These are phyloP conservation scores for Mixornis gularis DNA, from an alignment of 2,113 vertebrate species.

Conservation along the genomic window DNA sequence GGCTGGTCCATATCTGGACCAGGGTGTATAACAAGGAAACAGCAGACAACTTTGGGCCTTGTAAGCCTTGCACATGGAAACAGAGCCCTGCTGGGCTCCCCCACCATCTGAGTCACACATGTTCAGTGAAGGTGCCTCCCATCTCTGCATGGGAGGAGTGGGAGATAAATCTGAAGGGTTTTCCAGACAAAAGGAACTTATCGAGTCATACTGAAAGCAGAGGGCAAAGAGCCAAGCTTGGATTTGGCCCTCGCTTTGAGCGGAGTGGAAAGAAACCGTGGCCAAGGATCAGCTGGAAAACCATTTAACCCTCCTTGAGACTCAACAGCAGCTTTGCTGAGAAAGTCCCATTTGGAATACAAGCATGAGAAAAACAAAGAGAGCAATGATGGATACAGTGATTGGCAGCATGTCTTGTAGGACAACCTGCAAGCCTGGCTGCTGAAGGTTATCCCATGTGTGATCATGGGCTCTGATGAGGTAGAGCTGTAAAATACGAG, in stretches of 20 bases:
- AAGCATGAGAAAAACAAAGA: not conserved
- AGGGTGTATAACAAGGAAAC: not conserved
- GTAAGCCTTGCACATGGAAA: not conserved
- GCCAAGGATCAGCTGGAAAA: conserved; percentile 47
- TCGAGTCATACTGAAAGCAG: not conserved
- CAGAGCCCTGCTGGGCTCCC: not conserved
- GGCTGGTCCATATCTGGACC: not conserved
- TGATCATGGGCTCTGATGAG: not conserved
- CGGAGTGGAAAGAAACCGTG: not conserved
- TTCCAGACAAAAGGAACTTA: conserved; percentile 34
- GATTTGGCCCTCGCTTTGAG: conserved; percentile 17
- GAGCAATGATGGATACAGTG: not conserved
- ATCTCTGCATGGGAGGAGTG: not conserved
- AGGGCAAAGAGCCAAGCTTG: not conserved
- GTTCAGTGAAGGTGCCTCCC: not conserved
- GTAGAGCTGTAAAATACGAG: not conserved
- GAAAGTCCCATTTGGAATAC: not conserved
- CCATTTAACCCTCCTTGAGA: conserved; percentile 8
- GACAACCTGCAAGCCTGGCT: not conserved
- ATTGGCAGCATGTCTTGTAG: not conserved
- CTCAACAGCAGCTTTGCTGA: not conserved
- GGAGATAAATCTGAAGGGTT: conserved; percentile 33
- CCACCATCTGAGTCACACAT: not conserved
- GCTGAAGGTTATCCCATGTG: not conserved
- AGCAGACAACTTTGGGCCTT: conserved; percentile 4